Conservation (phyloP, 2,888 invertebrate species). For the Slavum lentiscoides region DNA sequence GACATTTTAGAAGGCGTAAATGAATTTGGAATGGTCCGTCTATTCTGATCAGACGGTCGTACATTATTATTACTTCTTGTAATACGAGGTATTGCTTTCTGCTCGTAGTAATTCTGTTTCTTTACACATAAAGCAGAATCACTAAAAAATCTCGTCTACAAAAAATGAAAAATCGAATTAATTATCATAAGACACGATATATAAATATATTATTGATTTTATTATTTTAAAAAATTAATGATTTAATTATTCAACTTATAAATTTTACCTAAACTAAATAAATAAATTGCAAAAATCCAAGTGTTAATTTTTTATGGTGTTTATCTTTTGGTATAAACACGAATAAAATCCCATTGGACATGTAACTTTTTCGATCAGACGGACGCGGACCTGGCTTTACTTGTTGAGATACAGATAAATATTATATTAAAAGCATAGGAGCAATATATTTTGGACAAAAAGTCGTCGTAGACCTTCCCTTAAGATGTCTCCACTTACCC, state of each 20-base stretch:
- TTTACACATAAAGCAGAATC: conserved; percentile 41
- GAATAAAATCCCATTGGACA: too few relatives aligned
- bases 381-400: too few relatives aligned
- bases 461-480: too few relatives aligned
- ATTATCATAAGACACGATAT: background rate
- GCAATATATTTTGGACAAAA: too few relatives aligned
- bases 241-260: background rate
- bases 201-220: background rate
- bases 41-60: background rate
- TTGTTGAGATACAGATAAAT: too few relatives aligned
- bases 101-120: conserved; percentile 41
- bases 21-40: conserved; percentile 3
- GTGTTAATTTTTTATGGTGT: too few relatives aligned
- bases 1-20: conserved; percentile 64
- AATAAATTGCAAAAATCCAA: background rate
- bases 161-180: background rate
- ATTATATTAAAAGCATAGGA: too few relatives aligned
- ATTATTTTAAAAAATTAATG: background rate
- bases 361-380: too few relatives aligned
- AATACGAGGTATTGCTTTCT: conserved; percentile 27
- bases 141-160: conserved; percentile 21
- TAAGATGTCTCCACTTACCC: too few relatives aligned
- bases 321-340: too few relatives aligned
- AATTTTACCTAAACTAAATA: background rate
- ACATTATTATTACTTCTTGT: conserved; percentile 4